Base-by-base conservation (phyloP, 2,888 invertebrate species). In the Entomobrya proxima region DNA sequence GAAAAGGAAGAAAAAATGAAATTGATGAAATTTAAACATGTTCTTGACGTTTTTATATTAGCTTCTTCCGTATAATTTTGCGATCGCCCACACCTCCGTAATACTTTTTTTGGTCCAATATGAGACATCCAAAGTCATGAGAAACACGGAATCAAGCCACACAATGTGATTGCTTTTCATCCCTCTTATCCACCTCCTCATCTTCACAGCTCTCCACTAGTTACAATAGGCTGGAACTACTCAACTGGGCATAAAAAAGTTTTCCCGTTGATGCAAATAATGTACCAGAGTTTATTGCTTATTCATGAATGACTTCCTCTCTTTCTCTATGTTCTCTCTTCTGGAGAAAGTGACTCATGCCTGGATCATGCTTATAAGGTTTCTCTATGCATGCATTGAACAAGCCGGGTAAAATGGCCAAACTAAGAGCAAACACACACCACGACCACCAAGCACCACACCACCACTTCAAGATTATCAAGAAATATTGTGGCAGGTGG, bases 401-500 rank as follows among this genome's bases (percentile, higher is more conserved):
- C 35, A 50, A 4, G 11, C 11, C 27, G 4, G 11, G 35, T 35
- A 47, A 15, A 47, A 30, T 15, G 15, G 30, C 27, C 72, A 18
- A 64, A 37, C 64, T 37, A 64, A 35, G 44, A 44, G 44, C 21
- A 27, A 47, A 37, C 24, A 24, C n/a, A 27, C 13, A 40, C 7
- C 15, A 15, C 7, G 15, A 72, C 27, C 27, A 21, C n/a, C 40
- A n/a, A n/a, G n/a, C n/a, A 15, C 47, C 11, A 47, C 72, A 6
- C 47, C 58, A 58, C 37, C 27, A 58, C 77, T 55, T 37, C 52
- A 50, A 81, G 81, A 81, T 72, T 81, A 81, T 72, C 72, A 81
- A 72, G 67, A 81, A 81, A 72, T 72, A 81, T 69, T 72, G 74
- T 24, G 72, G 50, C 81, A 80, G 79, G 79, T 80, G 69, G 79